Base-by-base conservation (phyloP, 2,797 vertebrate species). In the Haliaeetus albicilla region DNA sequence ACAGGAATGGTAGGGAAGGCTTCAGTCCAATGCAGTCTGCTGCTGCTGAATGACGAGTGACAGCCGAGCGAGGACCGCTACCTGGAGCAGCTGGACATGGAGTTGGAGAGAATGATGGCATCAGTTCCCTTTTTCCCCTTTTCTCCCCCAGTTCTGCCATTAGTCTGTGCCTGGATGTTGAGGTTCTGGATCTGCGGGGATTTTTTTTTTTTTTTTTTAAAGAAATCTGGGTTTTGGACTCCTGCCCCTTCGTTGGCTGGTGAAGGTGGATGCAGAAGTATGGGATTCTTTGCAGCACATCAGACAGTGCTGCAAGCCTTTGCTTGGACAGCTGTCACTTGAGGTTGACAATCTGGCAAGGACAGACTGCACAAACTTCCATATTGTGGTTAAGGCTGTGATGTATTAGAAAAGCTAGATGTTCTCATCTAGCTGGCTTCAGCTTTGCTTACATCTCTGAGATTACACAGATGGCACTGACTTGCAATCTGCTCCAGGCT, bases 301-400 rank as follows among this genome's bases (percentile, higher is more conserved):
- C 92, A 95, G 86, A 87, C 64, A 63, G 85, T 57, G 71, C 86
- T 90, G 71, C 71, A 79, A 92, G 84, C 27, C 60, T 96, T 96
- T 90, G 64, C 95, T 95, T 96, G 60, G 94, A 91, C 96, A 96
- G 91, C 94, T 95, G 90, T 95, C 94, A 96, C 60, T 95, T 89
- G 88, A 94, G 90, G 90, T 84, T 95, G 95, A 93, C 95, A 96
- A 95, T 96, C 96, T 96, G 94, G 95, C 93, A 96, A 95, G 83
- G 92, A 78, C 93, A 96, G 90, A 93, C 94, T 77, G 71, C 64
- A 89, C 79, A 73, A 78, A 93, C 54, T 90, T 95, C 93, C 94
- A 96, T 91, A 95, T 92, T 96, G 93, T 95, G 37, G 83, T 94
- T 95, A 95, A 85, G 93, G 87, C 81, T 96, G 81, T 89, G 71